Conservation (phyloP, 2,113 vertebrate species). For the Pluvialis apricaria region DNA sequence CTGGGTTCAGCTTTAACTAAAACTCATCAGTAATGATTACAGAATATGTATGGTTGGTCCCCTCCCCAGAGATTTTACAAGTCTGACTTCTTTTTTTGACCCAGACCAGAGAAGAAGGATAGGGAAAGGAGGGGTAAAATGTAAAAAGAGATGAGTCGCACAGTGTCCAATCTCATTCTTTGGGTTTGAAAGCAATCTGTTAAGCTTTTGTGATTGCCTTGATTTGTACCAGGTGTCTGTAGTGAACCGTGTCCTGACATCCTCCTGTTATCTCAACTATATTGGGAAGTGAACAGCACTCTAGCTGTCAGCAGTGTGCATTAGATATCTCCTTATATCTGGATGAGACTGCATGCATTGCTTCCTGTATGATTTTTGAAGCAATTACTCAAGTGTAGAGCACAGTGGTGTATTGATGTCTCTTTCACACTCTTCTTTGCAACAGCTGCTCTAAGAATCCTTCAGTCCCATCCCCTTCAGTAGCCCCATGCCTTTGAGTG, state of each 20-base stretch:
- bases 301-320: background rate
- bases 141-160: background rate
- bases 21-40: background rate
- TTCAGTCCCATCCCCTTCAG: background rate
- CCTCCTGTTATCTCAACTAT: fast-evolving
- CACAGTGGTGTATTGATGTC: too few species aligned
- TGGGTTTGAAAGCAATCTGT: background rate
- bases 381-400: background rate
- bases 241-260: background rate
- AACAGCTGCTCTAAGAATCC: background rate
- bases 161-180: background rate
- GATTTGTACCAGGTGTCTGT: background rate
- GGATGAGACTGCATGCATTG: background rate
- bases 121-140: background rate
- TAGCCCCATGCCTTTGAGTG: fast-evolving
- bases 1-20: background rate
- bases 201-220: background rate
- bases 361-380: background rate
- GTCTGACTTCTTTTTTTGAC: background rate
- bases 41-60: background rate
- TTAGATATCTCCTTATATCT: background rate
- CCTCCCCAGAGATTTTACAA: background rate
- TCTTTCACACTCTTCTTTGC: background rate
- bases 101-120: background rate
- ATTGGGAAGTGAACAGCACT: background rate